Evolutionary conservation across 2,113 vertebrate species (phyloP).

Genomic region (Tursiops truncatus): DNA sequence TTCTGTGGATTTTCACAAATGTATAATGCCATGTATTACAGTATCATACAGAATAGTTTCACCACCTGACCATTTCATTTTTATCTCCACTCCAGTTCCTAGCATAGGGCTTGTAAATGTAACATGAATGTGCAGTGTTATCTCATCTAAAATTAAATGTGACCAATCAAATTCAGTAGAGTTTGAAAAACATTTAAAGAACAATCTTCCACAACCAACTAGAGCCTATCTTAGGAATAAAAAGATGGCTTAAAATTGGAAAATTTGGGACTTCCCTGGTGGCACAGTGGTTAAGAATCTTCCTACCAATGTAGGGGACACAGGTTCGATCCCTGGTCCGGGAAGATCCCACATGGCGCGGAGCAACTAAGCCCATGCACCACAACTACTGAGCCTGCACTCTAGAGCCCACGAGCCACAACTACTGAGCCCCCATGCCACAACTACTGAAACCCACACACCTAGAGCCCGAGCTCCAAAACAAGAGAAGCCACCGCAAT

Average conservation of each 20-base stretch:
- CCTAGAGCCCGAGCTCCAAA: too few species aligned
- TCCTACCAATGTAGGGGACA: too few species aligned
- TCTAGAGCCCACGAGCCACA: too few species aligned
- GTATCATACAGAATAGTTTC: background rate
- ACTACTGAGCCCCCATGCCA: too few species aligned
- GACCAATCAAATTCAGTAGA: slow-evolving; percentile 7
- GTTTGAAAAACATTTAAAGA: slow-evolving; percentile 36
- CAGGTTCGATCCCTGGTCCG: too few species aligned
- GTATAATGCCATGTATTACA: background rate
- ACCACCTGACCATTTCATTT: slow-evolving; percentile 5
- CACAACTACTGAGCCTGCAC: too few species aligned
- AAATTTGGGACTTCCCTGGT: background rate
- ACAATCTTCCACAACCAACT: background rate
- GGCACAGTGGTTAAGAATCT: too few species aligned
- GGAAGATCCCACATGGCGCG: too few species aligned
- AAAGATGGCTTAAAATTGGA: slow-evolving; percentile 31
- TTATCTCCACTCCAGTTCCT: background rate
- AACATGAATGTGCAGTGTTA: background rate
- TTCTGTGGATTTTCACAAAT: slow-evolving; percentile 11
- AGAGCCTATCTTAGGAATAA: slow-evolving; percentile 3
- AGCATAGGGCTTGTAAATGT: background rate
- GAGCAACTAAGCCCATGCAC: too few species aligned
- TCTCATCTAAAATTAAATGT: slow-evolving; percentile 18
- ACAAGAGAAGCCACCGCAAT: too few species aligned
- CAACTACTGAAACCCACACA: too few species aligned